Percentiles rank a stretch among this genome's conserved stretches.
These are phyloP conservation scores for Lutraria rhynchaena DNA, from an alignment of 1,140 invertebrate genomes.

Conservation along the genomic window DNA sequence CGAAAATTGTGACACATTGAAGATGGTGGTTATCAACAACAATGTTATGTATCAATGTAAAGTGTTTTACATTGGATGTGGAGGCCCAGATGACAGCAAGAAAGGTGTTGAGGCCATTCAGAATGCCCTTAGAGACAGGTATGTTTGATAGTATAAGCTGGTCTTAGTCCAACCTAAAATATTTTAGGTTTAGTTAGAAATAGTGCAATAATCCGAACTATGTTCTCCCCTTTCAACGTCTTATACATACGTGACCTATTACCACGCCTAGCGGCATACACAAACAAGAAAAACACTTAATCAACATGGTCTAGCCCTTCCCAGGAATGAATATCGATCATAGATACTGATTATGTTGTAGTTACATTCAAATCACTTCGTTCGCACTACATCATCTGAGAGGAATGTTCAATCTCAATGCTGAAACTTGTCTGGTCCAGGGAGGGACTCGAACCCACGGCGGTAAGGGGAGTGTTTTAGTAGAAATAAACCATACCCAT, in stretches of 20 bases:
- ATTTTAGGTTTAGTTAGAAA: not conserved
- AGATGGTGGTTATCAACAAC: conserved; percentile 12
- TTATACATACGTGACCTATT: not conserved
- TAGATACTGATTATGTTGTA: no score
- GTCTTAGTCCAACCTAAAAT: not conserved
- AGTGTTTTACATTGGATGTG: conserved; percentile 97
- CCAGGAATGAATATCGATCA: no score
- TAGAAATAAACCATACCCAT: no score
- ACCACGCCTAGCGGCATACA: not conserved
- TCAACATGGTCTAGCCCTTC: no score
- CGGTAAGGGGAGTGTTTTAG: no score
- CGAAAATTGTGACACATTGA: not conserved
- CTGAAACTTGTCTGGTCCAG: no score
- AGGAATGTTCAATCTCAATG: no score
- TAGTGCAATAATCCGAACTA: not conserved
- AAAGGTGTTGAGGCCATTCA: conserved; percentile 97
- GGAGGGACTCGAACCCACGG: no score
- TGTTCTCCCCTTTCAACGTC: not conserved
- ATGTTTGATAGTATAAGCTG: no score
- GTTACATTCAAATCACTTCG: no score
- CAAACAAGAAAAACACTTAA: not conserved
- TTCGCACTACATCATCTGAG: no score
- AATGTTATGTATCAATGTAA: conserved; percentile 86
- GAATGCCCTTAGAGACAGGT: conserved; percentile 96
- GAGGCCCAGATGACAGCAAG: conserved; percentile 97